phyloP scores from a whole-genome alignment of 2,888 invertebrate genomes.

The Agrenia bidenticulata region DNA sequence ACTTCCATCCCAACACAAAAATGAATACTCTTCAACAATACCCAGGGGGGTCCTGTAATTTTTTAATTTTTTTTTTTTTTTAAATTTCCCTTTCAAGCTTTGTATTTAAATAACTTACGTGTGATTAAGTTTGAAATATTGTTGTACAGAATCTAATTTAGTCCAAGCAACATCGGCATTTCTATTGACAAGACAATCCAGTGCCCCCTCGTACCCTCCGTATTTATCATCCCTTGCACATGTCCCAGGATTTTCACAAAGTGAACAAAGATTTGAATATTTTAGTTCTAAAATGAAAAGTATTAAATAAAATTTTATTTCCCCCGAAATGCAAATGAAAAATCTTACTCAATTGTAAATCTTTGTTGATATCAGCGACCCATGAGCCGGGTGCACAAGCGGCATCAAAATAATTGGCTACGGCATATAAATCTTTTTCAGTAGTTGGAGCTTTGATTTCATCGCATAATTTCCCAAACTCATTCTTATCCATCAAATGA shows the following conservation, averaged over 20 bases:
- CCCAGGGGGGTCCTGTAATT: no score
- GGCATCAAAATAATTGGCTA: constrained; percentile 69
- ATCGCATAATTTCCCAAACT: constrained; percentile 33
- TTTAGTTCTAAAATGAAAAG: constrained; percentile 59
- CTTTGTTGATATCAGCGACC: constrained; percentile 68
- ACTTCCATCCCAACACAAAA: constrained; percentile 47
- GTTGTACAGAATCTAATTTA: constrained; percentile 45
- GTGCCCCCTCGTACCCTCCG: constrained; percentile 59
- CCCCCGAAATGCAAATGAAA: neutral
- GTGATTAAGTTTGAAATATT: constrained; percentile 33
- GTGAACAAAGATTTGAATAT: constrained; percentile 71
- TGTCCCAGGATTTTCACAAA: constrained; percentile 65
- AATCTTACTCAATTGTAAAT: constrained; percentile 67
- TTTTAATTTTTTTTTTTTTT: no score
- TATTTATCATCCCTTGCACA: constrained; percentile 64
- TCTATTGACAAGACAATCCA: constrained; percentile 57
- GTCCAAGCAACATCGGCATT: constrained; percentile 60
- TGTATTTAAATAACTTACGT: neutral
- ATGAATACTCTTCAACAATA: no score
- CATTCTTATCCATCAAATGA: constrained; percentile 48
- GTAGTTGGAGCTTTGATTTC: constrained; percentile 36
- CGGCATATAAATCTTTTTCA: constrained; percentile 43
- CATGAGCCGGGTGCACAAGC: constrained; percentile 86
- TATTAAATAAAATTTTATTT: neutral
- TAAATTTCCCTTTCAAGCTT: no score